phyloP scores from a whole-genome alignment of 1,140 invertebrate genomes.

The Triops longicaudatus region DNA sequence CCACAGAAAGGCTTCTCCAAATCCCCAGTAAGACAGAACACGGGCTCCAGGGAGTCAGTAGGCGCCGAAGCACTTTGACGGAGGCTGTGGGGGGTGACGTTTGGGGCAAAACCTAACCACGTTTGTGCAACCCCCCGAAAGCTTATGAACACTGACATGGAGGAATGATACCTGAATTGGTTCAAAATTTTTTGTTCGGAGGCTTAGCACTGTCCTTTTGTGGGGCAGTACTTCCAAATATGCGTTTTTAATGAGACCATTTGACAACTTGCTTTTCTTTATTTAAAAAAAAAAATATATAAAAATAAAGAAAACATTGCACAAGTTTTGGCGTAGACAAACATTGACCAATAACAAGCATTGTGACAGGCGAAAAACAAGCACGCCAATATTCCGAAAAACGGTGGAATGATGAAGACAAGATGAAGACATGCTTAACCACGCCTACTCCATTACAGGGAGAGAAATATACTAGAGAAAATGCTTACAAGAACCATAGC shows the following conservation, averaged over 20 bases:
- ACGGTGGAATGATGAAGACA: background rate
- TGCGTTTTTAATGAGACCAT: too few species aligned
- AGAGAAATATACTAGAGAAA: background rate
- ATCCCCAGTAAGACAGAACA: background rate
- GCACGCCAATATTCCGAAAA: background rate
- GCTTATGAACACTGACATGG: background rate
- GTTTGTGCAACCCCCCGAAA: background rate
- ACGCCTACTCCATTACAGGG: background rate
- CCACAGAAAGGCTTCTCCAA: too few species aligned
- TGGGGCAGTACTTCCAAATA: too few species aligned
- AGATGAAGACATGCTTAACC: background rate
- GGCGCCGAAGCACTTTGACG: conserved; percentile 9
- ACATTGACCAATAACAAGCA: too few species aligned
- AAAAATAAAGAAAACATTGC: too few species aligned
- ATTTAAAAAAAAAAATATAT: too few species aligned
- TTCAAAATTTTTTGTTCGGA: too few species aligned
- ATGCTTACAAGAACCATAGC: background rate
- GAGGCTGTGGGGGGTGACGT: conserved; percentile 9
- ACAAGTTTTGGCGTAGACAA: too few species aligned
- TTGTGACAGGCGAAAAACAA: background rate
- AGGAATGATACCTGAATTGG: background rate
- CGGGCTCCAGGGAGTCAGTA: background rate
- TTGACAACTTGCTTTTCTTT: too few species aligned
- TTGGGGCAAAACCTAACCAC: background rate
- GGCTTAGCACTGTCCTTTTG: background rate